Conservation (phyloP, 2,113 vertebrate genomes). For the Oplegnathus fasciatus region DNA sequence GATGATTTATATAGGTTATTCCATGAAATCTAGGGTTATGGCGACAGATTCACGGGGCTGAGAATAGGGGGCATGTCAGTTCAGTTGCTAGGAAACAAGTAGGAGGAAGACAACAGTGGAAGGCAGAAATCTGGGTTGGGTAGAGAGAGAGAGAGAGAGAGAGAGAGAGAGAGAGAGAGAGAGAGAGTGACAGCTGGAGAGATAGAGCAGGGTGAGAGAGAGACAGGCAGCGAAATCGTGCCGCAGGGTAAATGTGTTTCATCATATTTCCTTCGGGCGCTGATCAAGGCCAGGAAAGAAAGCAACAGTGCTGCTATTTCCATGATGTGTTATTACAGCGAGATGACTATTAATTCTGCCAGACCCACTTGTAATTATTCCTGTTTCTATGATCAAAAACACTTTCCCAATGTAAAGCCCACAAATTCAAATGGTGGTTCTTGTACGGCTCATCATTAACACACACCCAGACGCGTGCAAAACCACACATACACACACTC, state of each 20-base stretch:
- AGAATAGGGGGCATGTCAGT: constrained; percentile 77
- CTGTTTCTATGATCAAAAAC: constrained; percentile 61
- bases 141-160: constrained; percentile 38
- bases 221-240: constrained; percentile 34
- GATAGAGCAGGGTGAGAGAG: not conserved
- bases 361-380: constrained; percentile 49
- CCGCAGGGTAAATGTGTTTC: constrained; percentile 55
- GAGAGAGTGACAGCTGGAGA: not conserved
- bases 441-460: constrained; percentile 16
- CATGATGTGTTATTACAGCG: constrained; percentile 17
- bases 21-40: constrained; percentile 72
- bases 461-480: constrained; percentile 26
- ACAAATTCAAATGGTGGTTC: constrained; percentile 40
- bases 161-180: constrained; percentile 24
- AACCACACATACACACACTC: constrained; percentile 12
- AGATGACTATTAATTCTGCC: constrained; percentile 49
- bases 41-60: constrained; percentile 68
- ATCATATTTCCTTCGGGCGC: constrained; percentile 55
- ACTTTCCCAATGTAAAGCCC: constrained; percentile 20
- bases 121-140: constrained; percentile 74
- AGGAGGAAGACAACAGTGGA: constrained; percentile 73
- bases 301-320: constrained; percentile 59
- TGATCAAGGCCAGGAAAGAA: constrained; percentile 45
- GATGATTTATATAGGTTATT: constrained; percentile 70
- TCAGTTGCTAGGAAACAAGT: constrained; percentile 84